Evolutionary conservation across 2,888 invertebrate species (phyloP), one percentile per base, ranked within the genome.

Genomic region (Drosophila tanythrix): DNA sequence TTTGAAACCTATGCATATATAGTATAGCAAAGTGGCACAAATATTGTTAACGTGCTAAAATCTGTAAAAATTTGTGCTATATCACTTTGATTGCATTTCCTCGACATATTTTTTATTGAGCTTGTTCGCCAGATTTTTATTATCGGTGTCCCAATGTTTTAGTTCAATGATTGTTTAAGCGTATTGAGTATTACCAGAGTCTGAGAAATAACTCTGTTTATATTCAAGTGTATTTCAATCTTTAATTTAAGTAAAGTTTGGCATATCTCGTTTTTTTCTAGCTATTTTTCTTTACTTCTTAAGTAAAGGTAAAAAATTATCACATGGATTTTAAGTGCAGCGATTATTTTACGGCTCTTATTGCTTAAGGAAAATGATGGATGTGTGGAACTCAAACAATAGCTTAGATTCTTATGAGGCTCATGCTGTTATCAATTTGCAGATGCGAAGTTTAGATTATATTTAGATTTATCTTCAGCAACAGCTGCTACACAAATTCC

Each of bases 21-120:
- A 29, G 50, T 53, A 55, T 50, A 21, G 62, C 36, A 48, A 65
- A 81, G 70, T 70, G 68, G 65, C 67, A 67, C 84, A 68, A 85
- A 84, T 82, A 84, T 84, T 84, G 87, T 82, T 69, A 87, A 84
- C 89, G 88, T 79, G 72, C 79, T 84, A 84, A 82, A 87, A 87
- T 87, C 76, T 87, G 88, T 73, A 71, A 84, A 84, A 84, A 84
- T 87, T 79, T 75, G 63, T 60, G 69, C 70, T 55, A 74, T 89
- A 64, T 65, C 57, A 70, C 79, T 84, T 76, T 83, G 84, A 87
- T 89, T 84, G 76, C 69, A 79, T 67, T 87, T 76, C 52, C 53
- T 43, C 57, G 60, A 62, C 70, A 78, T 74, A 62, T 74, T 73
- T 70, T 74, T 79, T 79, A 70, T 80, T 70, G 56, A 63, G 57